Evolutionary conservation across 2,888 invertebrate species (phyloP).

Genomic region (Drosophila anceps): DNA sequence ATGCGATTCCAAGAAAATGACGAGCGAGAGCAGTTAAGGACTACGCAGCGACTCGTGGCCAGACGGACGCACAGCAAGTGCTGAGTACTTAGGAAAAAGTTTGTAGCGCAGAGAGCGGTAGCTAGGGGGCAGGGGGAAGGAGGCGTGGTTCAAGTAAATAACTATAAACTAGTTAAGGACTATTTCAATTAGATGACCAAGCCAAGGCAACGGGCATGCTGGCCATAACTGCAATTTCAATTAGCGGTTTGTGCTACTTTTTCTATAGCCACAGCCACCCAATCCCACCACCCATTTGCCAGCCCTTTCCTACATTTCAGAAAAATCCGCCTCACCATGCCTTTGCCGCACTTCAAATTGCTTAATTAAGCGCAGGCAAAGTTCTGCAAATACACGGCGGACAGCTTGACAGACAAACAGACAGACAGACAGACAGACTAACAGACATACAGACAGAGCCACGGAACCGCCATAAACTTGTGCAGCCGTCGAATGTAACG

Average conservation of each 20-base stretch:
- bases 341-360: conserved; percentile 67
- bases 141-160: conserved; percentile 60
- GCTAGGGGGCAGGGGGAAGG: neutral
- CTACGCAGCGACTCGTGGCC: conserved; percentile 11
- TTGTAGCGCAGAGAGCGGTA: conserved; percentile 14
- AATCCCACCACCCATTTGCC: neutral
- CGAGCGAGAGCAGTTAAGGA: conserved; percentile 34
- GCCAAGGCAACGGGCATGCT: conserved; percentile 46
- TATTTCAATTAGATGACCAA: conserved; percentile 75
- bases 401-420: conserved; percentile 29
- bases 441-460: no score
- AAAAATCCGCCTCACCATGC: neutral
- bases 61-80: neutral
- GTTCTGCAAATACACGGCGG: conserved; percentile 65
- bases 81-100: conserved; percentile 41
- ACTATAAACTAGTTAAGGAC: conserved; percentile 80
- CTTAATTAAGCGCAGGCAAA: conserved; percentile 78
- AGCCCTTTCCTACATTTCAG: neutral
- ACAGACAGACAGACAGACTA: conserved; percentile 26
- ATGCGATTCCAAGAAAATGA: conserved; percentile 49
- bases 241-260: conserved; percentile 77
- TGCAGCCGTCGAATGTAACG: conserved; percentile 73
- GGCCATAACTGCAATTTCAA: conserved; percentile 78
- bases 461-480: conserved; percentile 61
- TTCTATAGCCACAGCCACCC: conserved; percentile 36